Conservation (phyloP, 1,140 invertebrate genomes). For the Heterodera schachtii region DNA sequence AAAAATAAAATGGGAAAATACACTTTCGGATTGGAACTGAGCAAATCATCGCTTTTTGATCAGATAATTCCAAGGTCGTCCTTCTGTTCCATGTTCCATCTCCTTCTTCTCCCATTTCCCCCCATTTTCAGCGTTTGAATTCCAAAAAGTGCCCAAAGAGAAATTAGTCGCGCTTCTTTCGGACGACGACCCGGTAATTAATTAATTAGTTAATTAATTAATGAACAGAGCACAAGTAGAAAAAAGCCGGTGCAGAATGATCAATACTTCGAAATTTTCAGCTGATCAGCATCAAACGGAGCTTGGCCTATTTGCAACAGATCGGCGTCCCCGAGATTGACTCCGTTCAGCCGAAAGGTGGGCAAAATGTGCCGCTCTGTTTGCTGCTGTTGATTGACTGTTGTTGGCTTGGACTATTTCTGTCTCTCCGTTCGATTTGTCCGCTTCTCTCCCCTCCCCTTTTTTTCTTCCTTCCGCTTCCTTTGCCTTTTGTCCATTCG, state of each 20-base stretch:
- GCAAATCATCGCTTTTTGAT: neutral
- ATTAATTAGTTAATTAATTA: neutral
- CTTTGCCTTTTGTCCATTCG: too few species aligned
- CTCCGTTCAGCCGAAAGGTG: neutral
- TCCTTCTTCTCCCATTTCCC: neutral
- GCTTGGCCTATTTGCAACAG: neutral
- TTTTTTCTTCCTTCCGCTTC: too few species aligned
- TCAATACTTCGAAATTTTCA: neutral
- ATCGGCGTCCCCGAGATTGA: slow-evolving; percentile 2
- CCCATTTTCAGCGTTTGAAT: slow-evolving; percentile 8
- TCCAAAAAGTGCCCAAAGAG: slow-evolving; percentile 17
- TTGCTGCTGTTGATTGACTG: neutral
- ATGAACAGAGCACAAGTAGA: too few species aligned
- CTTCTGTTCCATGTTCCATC: neutral
- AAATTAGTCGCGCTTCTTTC: neutral
- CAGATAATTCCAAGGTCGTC: slow-evolving; percentile 16
- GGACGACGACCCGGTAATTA: neutral
- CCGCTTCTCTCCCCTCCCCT: too few species aligned
- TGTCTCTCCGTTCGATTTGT: neutral
- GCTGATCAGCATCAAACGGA: neutral
- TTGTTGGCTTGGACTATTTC: neutral
- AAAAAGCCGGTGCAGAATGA: too few species aligned
- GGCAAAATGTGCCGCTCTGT: neutral
- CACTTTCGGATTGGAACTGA: neutral
- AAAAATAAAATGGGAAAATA: neutral